Conservation (phyloP, 2,113 vertebrate genomes). For the Chloroceryle aenea region DNA sequence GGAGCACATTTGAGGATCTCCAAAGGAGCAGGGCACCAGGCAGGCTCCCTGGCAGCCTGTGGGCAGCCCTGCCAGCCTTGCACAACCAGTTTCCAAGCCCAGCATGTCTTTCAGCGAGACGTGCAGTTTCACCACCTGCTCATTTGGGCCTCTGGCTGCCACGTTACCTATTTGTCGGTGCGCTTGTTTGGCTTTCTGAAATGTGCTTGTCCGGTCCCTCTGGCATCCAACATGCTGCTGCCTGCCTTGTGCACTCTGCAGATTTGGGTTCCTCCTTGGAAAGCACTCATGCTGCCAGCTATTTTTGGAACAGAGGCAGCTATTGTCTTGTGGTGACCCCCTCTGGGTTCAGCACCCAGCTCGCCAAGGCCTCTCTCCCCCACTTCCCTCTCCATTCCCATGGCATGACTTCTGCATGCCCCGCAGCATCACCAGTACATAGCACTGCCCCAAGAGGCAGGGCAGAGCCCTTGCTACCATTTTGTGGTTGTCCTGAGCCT, state of each 20-base stretch:
- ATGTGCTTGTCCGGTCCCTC: background rate
- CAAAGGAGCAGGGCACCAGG: fast-evolving
- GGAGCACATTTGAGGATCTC: background rate
- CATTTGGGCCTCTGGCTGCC: background rate
- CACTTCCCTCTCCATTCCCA: background rate
- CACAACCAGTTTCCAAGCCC: background rate
- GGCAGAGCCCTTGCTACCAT: background rate
- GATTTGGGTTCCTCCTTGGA: slow-evolving; percentile 13
- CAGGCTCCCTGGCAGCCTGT: background rate
- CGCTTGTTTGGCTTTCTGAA: background rate
- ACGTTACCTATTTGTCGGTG: background rate
- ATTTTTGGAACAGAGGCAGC: slow-evolving; percentile 35
- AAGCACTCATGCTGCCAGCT: background rate
- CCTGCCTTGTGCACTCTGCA: background rate
- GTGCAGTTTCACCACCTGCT: slow-evolving; percentile 21
- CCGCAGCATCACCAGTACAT: background rate
- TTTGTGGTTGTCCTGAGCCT: background rate
- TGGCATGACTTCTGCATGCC: background rate
- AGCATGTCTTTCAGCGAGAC: background rate
- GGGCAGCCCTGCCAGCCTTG: background rate
- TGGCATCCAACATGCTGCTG: slow-evolving; percentile 17
- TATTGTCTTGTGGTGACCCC: background rate
- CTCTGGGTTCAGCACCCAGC: background rate
- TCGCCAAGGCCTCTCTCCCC: background rate
- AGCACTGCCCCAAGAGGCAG: background rate